Conservation (phyloP, 1,140 invertebrate genomes). For the Nylanderia fulva region DNA sequence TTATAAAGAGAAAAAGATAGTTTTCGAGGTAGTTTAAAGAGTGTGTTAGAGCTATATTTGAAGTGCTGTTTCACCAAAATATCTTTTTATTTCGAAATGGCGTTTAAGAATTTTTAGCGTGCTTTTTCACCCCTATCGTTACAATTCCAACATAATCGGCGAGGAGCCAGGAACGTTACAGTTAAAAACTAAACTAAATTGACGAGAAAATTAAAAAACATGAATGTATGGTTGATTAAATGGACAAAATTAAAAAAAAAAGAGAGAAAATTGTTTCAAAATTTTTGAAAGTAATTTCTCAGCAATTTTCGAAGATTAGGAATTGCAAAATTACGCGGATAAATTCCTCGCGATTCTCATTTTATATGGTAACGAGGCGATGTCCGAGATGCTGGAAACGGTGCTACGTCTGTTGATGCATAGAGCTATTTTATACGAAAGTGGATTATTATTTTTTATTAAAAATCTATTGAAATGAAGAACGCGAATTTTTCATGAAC, state of each 20-base stretch:
- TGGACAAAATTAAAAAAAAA: neutral
- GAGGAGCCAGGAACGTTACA: too few relatives aligned
- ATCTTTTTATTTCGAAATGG: too few relatives aligned
- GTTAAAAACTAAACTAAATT: too few relatives aligned
- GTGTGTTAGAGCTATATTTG: too few relatives aligned
- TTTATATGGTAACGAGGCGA: constrained; percentile 2
- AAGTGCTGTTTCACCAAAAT: too few relatives aligned
- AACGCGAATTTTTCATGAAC: neutral
- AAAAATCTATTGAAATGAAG: neutral
- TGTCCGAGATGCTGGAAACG: constrained; percentile 47
- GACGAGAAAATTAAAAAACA: too few relatives aligned
- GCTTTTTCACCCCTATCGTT: too few relatives aligned
- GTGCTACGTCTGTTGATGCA: constrained; percentile 34
- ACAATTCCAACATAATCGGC: too few relatives aligned
- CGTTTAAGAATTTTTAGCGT: too few relatives aligned
- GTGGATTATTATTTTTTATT: neutral
- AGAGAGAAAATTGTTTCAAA: neutral
- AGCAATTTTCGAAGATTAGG: neutral
- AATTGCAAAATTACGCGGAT: neutral
- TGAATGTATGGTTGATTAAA: neutral
- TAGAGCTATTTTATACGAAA: constrained; percentile 16
- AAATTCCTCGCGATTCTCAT: neutral
- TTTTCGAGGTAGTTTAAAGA: too few relatives aligned
- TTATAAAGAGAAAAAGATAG: too few relatives aligned
- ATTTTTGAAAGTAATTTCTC: neutral